phyloP scores from a whole-genome alignment of 2,797 vertebrate species.

The Pachyuromys duprasi region DNA sequence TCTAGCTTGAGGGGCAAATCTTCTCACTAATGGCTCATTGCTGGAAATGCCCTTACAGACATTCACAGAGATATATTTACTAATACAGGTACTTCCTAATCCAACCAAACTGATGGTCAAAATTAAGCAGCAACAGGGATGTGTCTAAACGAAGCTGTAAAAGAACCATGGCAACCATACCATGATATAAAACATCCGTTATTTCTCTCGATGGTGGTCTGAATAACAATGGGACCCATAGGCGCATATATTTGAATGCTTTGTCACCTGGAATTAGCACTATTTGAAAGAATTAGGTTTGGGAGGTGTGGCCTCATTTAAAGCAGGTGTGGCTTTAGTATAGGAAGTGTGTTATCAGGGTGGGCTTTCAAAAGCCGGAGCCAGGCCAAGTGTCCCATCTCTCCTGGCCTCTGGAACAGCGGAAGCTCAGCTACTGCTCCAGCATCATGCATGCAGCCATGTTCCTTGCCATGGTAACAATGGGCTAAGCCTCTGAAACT shows the following conservation, averaged over 20 bases:
- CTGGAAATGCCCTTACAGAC: neutral
- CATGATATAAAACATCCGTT: neutral
- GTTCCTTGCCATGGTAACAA: neutral
- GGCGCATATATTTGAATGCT: neutral
- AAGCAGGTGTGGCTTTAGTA: neutral
- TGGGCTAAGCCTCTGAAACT: neutral
- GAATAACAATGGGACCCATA: neutral
- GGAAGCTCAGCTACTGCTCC: neutral
- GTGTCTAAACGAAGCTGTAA: neutral
- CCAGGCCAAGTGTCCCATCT: neutral
- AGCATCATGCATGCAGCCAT: neutral
- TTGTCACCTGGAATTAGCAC: neutral
- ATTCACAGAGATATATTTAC: neutral
- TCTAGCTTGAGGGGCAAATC: neutral
- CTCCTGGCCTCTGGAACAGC: neutral
- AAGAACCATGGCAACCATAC: neutral
- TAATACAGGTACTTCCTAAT: neutral
- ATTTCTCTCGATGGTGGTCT: slow-evolving; percentile 7
- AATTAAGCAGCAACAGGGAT: neutral
- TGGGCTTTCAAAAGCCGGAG: neutral
- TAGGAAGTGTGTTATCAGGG: neutral
- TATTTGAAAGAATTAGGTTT: neutral
- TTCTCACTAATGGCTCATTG: neutral
- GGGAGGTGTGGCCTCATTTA: neutral
- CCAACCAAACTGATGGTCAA: neutral